Conservation (phyloP, 2,888 invertebrate genomes). For the Harpagoxenus sublaevis region DNA sequence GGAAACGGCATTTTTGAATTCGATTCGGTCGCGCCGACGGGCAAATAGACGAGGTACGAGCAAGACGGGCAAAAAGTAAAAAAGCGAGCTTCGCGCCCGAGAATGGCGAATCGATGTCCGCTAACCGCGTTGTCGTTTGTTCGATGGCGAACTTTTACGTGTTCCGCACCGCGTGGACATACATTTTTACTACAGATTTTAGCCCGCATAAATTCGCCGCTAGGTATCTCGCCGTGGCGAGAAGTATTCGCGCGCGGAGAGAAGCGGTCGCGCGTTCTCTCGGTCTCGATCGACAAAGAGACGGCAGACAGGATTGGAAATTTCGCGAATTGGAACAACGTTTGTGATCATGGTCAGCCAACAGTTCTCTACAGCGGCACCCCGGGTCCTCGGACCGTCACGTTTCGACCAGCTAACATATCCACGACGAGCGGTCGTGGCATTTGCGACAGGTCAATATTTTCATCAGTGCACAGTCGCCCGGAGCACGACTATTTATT, state of each 20-base stretch:
- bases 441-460: constrained; percentile 38
- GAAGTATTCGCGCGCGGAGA: constrained; percentile 12
- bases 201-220: constrained; percentile 44
- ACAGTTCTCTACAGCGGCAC: constrained; percentile 33
- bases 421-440: background rate
- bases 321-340: constrained; percentile 56
- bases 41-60: constrained; percentile 40
- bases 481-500: constrained; percentile 20
- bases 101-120: constrained; percentile 36
- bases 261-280: background rate
- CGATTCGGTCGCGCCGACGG: constrained; percentile 52
- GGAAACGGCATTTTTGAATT: constrained; percentile 71
- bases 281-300: constrained; percentile 21
- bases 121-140: constrained; percentile 34
- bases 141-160: constrained; percentile 36
- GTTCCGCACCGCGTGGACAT: background rate
- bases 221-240: constrained; percentile 34
- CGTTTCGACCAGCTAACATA: constrained; percentile 26
- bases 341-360: constrained; percentile 41
- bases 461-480: constrained; percentile 17
- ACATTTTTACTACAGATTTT: constrained; percentile 43
- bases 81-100: background rate
- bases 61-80: constrained; percentile 38
- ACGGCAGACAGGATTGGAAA: constrained; percentile 59
- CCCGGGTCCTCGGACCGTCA: constrained; percentile 22